Evolutionary conservation across 2,797 vertebrate genomes (phyloP).

Genomic region (Myotis vivesi): DNA sequence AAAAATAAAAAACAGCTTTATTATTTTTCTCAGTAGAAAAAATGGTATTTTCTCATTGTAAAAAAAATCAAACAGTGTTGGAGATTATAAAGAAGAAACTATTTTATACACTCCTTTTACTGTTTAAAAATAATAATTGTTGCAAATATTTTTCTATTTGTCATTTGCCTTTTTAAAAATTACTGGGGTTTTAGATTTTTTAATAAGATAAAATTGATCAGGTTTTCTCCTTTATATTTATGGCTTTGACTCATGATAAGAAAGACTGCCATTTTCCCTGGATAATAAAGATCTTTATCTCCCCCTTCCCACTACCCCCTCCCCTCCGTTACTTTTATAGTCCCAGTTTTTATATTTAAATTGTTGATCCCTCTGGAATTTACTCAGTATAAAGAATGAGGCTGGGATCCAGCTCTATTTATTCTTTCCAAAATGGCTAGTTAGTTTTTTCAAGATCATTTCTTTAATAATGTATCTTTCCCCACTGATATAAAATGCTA

Average conservation of each 20-base stretch:
- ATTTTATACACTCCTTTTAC: not conserved
- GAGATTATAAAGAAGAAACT: not conserved
- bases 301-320: not conserved
- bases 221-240: slow-evolving; percentile 38
- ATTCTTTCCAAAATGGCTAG: slow-evolving; percentile 58
- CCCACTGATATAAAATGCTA: slow-evolving; percentile 21
- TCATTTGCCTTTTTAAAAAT: not conserved
- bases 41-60: not conserved
- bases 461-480: slow-evolving; percentile 63
- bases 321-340: slow-evolving; percentile 28
- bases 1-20: slow-evolving; percentile 36
- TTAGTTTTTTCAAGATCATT: slow-evolving; percentile 46
- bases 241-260: slow-evolving; percentile 30
- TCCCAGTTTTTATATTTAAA: slow-evolving; percentile 50
- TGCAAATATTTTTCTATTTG: slow-evolving; percentile 26
- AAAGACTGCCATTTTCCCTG: slow-evolving; percentile 24
- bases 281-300: slow-evolving; percentile 50
- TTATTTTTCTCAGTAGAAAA: slow-evolving; percentile 46
- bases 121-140: not conserved
- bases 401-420: slow-evolving; percentile 24
- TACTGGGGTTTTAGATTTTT: slow-evolving; percentile 26
- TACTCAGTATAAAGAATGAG: slow-evolving; percentile 49
- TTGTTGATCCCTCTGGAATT: slow-evolving; percentile 56
- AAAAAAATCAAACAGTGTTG: not conserved
- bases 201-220: slow-evolving; percentile 46